A percentile compares a stretch with the other conserved stretches of the same genome.
phyloP scores from a whole-genome alignment of 2,797 vertebrate genomes.

The Sandelia bainsii region DNA sequence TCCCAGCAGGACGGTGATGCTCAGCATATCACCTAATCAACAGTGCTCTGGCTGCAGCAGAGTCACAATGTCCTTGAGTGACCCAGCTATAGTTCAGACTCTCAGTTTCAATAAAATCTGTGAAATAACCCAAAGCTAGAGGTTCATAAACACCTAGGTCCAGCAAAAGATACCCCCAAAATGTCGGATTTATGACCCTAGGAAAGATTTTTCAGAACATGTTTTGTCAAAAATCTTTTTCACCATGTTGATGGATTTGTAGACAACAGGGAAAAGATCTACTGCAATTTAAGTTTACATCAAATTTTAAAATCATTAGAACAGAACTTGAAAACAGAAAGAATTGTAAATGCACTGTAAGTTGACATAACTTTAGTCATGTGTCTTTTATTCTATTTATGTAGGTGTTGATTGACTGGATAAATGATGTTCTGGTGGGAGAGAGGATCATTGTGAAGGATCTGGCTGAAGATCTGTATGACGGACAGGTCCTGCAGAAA shows the following conservation, averaged over 20 bases:
- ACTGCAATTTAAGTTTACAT: neutral
- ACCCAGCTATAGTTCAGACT: neutral
- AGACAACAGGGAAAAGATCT: no score
- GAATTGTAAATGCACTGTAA: neutral
- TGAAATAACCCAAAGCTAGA: neutral
- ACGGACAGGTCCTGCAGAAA: slow-evolving; percentile 98
- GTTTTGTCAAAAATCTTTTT: no score
- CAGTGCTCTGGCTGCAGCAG: neutral
- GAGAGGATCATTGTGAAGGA: slow-evolving; percentile 99
- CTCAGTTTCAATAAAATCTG: neutral
- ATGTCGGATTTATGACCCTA: neutral
- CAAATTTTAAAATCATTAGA: neutral
- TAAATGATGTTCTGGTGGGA: slow-evolving; percentile 96
- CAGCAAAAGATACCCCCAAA: neutral
- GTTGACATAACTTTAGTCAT: neutral
- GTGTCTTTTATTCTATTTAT: neutral
- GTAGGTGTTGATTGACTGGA: slow-evolving; percentile 98
- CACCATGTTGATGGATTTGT: neutral
- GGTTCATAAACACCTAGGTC: neutral
- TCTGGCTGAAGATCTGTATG: slow-evolving; percentile 96
- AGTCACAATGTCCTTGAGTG: neutral
- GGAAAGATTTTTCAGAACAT: neutral
- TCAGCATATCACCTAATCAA: slow-evolving; percentile 2
- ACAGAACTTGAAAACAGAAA: no score
- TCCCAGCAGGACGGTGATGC: neutral